Percentiles rank a stretch among this genome's conserved stretches.
phyloP scores from a whole-genome alignment of 2,888 invertebrate genomes.

The Unio pictorum region DNA sequence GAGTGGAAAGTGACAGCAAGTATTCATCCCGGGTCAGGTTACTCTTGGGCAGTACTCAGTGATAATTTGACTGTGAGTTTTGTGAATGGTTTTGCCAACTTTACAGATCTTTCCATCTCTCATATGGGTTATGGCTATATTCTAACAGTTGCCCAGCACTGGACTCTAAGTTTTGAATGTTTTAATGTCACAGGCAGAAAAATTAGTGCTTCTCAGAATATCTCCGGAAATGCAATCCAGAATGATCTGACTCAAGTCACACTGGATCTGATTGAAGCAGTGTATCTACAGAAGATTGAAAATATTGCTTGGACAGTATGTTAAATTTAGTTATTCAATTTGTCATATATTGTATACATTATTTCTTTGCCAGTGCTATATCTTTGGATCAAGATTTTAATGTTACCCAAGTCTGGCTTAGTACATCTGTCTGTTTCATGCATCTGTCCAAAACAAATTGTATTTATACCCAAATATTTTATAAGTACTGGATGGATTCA shows the following conservation, averaged over 20 bases:
- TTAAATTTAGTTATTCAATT: not conserved
- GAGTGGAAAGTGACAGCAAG: constrained; percentile 58
- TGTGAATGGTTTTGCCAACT: constrained; percentile 58
- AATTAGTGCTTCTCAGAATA: constrained; percentile 23
- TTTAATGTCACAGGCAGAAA: constrained; percentile 35
- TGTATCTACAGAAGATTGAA: constrained; percentile 20
- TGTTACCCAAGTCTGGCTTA: too few relatives aligned
- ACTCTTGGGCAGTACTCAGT: constrained; percentile 33
- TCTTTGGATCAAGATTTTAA: too few relatives aligned
- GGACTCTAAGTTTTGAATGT: constrained; percentile 25
- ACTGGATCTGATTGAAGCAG: constrained; percentile 33
- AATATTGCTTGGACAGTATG: constrained; percentile 47
- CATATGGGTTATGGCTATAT: constrained; percentile 52
- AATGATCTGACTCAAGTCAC: constrained; percentile 18
- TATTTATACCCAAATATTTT: too few relatives aligned
- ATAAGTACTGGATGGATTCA: too few relatives aligned
- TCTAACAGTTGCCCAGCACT: constrained; percentile 38
- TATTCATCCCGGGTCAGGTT: constrained; percentile 36
- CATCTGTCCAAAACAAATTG: too few relatives aligned
- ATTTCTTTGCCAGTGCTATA: too few relatives aligned
- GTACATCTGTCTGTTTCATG: too few relatives aligned
- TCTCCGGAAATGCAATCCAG: constrained; percentile 17
- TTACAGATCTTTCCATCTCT: constrained; percentile 54
- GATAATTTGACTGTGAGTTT: constrained; percentile 46
- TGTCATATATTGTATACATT: too few relatives aligned